These are phyloP conservation scores for Agonopterix subpropinquella DNA, from an alignment of 2,888 invertebrate species.

Conservation along the genomic window DNA sequence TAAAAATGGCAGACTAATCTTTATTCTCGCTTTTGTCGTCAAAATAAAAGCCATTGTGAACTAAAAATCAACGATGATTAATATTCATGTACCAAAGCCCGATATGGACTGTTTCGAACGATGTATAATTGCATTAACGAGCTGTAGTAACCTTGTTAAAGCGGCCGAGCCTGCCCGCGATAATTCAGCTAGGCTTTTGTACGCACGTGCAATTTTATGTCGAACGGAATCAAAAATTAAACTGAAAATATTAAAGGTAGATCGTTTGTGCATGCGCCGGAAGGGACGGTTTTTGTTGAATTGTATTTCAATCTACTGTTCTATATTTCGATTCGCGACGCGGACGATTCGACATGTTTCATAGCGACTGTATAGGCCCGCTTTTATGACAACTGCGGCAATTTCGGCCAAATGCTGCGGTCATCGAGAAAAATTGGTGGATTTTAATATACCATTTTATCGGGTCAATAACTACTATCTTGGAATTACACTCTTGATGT, in stretches of 20 bases:
- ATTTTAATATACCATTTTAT: too few species aligned
- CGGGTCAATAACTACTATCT: too few species aligned
- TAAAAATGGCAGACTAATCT: not conserved
- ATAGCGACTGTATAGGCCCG: too few species aligned
- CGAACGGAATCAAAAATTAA: slow-evolving; percentile 1
- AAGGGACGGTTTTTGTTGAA: not conserved
- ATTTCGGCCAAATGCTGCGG: too few species aligned
- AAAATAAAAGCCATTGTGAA: slow-evolving; percentile 4
- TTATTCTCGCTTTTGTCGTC: not conserved
- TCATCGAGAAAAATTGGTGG: too few species aligned
- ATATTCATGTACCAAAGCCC: slow-evolving; percentile 34
- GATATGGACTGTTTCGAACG: slow-evolving; percentile 29
- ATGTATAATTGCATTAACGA: slow-evolving; percentile 39
- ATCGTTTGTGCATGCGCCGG: not conserved
- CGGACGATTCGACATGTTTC: too few species aligned
- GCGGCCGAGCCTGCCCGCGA: slow-evolving; percentile 13
- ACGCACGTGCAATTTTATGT: slow-evolving; percentile 15
- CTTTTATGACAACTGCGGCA: too few species aligned
- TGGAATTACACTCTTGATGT: too few species aligned
- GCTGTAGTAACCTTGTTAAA: slow-evolving; percentile 32
- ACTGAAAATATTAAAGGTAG: not conserved
- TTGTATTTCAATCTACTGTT: slow-evolving; percentile 1
- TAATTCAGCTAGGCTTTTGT: slow-evolving; percentile 7
- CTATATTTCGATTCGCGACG: too few species aligned
- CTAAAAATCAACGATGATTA: slow-evolving; percentile 33